Evolutionary conservation across 2,113 vertebrate species (phyloP).

Genomic region (Cyprinodon tularosa): DNA sequence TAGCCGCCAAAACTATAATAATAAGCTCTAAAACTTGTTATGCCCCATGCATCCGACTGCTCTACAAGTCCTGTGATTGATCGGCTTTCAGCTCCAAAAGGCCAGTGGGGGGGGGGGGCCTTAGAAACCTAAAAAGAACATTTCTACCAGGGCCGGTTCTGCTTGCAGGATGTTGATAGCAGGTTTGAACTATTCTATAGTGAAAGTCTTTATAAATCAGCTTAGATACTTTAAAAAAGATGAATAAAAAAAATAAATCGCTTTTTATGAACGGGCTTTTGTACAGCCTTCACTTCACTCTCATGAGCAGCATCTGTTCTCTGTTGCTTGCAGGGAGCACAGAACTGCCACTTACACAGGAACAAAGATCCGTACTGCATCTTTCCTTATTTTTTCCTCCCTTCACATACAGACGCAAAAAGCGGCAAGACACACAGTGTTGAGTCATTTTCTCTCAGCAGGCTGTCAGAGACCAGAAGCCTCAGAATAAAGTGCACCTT

Average conservation of each 20-base stretch:
- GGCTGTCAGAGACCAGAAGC: slow-evolving; percentile 22
- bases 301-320: neutral
- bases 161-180: neutral
- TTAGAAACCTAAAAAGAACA: neutral
- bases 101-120: neutral
- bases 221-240: neutral
- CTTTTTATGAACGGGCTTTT: neutral
- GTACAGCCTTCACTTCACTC: neutral
- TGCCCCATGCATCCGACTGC: neutral
- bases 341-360: slow-evolving; percentile 41
- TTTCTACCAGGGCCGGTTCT: neutral
- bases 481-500: slow-evolving; percentile 29
- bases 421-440: slow-evolving; percentile 3
- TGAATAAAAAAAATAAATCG: neutral
- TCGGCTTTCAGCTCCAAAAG: neutral
- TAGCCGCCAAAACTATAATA: neutral
- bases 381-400: slow-evolving; percentile 10
- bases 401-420: slow-evolving; percentile 10
- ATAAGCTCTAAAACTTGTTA: neutral
- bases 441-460: slow-evolving; percentile 52
- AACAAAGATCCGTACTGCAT: neutral
- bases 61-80: neutral
- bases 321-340: slow-evolving; percentile 56
- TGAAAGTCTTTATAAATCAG: neutral
- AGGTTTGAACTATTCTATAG: neutral